A percentile compares a stretch with the other conserved stretches of the same genome.
Evolutionary conservation across 2,888 invertebrate genomes (phyloP).

Genomic region (Drosophila bunnanda): DNA sequence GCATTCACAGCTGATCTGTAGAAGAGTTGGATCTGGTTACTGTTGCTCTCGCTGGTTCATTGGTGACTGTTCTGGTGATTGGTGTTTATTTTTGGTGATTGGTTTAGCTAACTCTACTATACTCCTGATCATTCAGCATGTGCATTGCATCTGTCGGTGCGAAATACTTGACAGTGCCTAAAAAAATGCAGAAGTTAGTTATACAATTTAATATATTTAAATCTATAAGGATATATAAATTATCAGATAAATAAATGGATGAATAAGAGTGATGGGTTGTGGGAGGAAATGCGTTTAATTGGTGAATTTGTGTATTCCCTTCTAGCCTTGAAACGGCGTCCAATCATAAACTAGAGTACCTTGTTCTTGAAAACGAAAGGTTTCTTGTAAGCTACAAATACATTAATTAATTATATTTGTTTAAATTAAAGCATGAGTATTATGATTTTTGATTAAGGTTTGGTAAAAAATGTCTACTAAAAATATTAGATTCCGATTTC

Average conservation of each 20-base stretch:
- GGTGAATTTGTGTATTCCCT: neutral
- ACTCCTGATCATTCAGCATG: constrained; percentile 86
- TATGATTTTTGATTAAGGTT: too few relatives aligned
- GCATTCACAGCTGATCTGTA: constrained; percentile 20
- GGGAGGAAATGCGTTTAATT: constrained; percentile 2
- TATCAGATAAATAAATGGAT: neutral
- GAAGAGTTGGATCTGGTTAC: constrained; percentile 19
- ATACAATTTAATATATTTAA: constrained; percentile 30
- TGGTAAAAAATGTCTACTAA: neutral
- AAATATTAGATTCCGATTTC: neutral
- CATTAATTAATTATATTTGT: neutral
- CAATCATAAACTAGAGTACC: neutral
- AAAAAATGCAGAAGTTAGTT: constrained; percentile 57
- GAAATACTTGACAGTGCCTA: constrained; percentile 87
- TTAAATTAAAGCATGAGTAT: neutral
- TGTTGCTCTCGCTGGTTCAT: constrained; percentile 32
- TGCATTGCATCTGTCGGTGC: constrained; percentile 89
- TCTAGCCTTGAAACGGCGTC: neutral
- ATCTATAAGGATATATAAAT: neutral
- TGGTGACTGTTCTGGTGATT: constrained; percentile 39
- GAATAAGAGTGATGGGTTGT: neutral
- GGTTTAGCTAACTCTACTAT: constrained; percentile 78
- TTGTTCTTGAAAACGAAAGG: neutral
- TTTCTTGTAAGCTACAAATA: neutral
- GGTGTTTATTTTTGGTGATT: constrained; percentile 35